These are phyloP conservation scores for Molorchus minor DNA, from an alignment of 2,888 invertebrate species.

Conservation along the genomic window DNA sequence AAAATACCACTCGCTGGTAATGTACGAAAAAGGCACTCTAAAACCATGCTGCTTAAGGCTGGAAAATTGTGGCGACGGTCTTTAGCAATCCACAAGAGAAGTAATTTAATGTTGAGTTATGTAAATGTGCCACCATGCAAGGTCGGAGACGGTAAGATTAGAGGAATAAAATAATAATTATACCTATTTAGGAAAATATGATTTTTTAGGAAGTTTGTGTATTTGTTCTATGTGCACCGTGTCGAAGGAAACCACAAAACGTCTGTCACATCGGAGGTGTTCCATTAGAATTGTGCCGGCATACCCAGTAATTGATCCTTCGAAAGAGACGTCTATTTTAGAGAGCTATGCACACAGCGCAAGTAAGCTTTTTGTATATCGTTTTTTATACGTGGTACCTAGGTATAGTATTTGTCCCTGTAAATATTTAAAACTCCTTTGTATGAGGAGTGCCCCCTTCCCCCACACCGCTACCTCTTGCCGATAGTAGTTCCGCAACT, in stretches of 20 bases:
- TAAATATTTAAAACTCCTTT: too few species aligned
- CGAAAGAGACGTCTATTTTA: constrained; percentile 23
- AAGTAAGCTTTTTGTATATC: constrained; percentile 28
- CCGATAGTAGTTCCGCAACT: too few species aligned
- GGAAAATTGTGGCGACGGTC: constrained; percentile 77
- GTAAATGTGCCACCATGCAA: constrained; percentile 5
- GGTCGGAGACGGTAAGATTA: constrained; percentile 8
- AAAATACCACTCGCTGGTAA: constrained; percentile 14
- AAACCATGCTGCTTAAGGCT: constrained; percentile 66
- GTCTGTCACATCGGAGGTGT: constrained; percentile 15
- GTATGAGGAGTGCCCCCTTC: too few species aligned
- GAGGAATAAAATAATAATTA: background rate
- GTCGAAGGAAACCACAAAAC: background rate
- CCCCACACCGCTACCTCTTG: too few species aligned
- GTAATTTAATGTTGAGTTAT: constrained; percentile 17
- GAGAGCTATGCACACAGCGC: constrained; percentile 31
- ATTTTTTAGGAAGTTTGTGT: constrained; percentile 17
- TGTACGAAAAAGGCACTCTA: constrained; percentile 20
- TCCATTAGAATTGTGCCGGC: constrained; percentile 35
- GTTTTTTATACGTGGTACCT: background rate
- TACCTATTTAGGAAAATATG: background rate
- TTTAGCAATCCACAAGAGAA: constrained; percentile 65
- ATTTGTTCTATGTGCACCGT: constrained; percentile 12
- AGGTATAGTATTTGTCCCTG: background rate
- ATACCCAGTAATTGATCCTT: background rate